Base-by-base conservation (phyloP, 2,888 invertebrate species). In the Pheosia tremula region DNA sequence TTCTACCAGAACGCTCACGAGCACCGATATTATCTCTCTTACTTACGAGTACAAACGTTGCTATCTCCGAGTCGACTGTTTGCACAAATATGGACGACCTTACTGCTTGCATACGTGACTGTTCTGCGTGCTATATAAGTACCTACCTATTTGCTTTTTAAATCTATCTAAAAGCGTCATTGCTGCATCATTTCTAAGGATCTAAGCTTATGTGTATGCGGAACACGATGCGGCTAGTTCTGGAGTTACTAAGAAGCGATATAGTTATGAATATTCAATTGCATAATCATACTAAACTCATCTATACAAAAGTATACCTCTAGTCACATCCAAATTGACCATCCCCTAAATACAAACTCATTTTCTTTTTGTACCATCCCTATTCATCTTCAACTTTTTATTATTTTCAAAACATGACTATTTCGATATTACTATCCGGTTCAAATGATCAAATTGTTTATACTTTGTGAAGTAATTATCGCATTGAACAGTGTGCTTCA, bases 11-110 rank as follows among this genome's bases (percentile, higher is more conserved):
- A 72, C 60, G 75, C 79, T 76, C 75, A 75, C 66, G 53, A 68
- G 70, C 75, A 80, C 75, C 72, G 83, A 85, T 85, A 78, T 82
- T 88, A 90, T 90, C 90, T 83, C 73, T 78, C 80, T 83, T 86
- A 85, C 86, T 84, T 87, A 84, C 76, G 78, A 79, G 74, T 80
- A 82, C 86, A 88, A 87, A 90, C 87, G 66, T 84, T 83, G 85
- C 88, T 91, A 92, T 92, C 91, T 86, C 63, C 60, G 67, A 68
- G 78, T 73, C 71, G 76, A 80, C 78, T 91, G 89, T 91, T 90
- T 91, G 90, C 87, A 86, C 89, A 89, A 89, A 90, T 87, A 90
- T 81, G 86, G 89, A 79, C 82, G 81, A 80, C 81, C 84, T 82
- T 75, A 81, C 79, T 72, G 79, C 73, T 73, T 73, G 81, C 79